Conservation (phyloP, 2,888 invertebrate species). For the Mythimna pallens region DNA sequence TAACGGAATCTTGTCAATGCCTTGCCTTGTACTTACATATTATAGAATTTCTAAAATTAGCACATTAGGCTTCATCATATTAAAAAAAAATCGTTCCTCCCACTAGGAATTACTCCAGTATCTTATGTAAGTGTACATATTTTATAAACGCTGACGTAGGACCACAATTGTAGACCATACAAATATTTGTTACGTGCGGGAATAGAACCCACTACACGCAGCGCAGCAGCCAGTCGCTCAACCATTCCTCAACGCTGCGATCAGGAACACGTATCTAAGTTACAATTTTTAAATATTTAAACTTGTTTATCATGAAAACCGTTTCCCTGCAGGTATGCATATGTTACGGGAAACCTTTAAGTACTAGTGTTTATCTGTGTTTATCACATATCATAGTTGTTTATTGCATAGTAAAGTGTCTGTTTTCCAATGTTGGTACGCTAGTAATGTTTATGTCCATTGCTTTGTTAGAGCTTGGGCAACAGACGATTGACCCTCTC, state of each 20-base stretch:
- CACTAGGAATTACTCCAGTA: no score
- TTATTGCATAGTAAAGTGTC: constrained; percentile 56
- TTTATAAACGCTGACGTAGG: no score
- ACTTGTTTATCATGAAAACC: neutral
- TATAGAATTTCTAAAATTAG: no score
- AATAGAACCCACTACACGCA: no score
- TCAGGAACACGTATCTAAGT: neutral
- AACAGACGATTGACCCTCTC: constrained; percentile 57
- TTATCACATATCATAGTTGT: constrained; percentile 62
- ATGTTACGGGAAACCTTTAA: constrained; percentile 28
- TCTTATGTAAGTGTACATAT: no score
- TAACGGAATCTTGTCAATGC: neutral
- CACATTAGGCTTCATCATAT: no score
- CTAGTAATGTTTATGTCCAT: constrained; percentile 51
- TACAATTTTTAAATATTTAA: constrained; percentile 11
- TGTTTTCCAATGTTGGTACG: constrained; percentile 52
- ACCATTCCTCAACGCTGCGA: neutral
- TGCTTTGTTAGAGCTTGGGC: constrained; percentile 56
- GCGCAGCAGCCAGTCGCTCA: no score
- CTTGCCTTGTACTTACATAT: no score
- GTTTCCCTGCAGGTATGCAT: constrained; percentile 16
- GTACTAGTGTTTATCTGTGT: constrained; percentile 62
- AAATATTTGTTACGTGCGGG: no score
- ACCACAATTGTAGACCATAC: no score
- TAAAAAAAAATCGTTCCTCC: no score